Evolutionary conservation across 2,888 invertebrate species (phyloP), one percentile per base, ranked within the genome.

Genomic region (Xestia c-nigrum): DNA sequence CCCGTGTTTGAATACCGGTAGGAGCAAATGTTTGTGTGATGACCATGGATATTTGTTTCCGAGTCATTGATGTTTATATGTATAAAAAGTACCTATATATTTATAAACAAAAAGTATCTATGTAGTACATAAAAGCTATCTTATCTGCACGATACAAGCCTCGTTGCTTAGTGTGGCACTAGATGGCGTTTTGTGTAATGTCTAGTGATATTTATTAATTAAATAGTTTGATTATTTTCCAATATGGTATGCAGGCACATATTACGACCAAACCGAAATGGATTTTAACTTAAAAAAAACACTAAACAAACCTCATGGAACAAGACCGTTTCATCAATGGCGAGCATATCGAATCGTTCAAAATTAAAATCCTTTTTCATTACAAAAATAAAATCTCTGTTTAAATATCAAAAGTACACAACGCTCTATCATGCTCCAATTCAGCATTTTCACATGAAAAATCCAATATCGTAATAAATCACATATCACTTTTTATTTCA

Each of bases 381-480:
- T 43, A 1, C 21, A 12, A 14, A 61, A 40, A 72, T n/a, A 31
- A 31, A 7, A 40, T 31, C 10, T 47, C 0, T 5, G 12, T 31
- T 24, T 40, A n/a, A 47, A 74, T 7, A 55, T 0, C 6, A 9
- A 24, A 55, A 52, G n/a, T 5, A 16, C 61, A 46, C 43, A 76
- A 69, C 3, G 16, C 19, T 52, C 21, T 24, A 68, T 57, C 40
- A 16, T 46, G 38, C 12, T 9, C 6, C 24, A 31, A 59, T 63
- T 74, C 50, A 74, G 43, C 46, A 47, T 61, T 70, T 68, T 19
- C 38, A 46, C 21, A 38, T 38, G 19, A 46, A 64, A 78, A 73
- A 57, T 31, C 24, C 68, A 71, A 73, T 74, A 69, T 52, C n/a
- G 14, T 57, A 47, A 69, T 66, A 74, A 72, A 77, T 69, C 52